Evolutionary conservation across 2,113 vertebrate genomes (phyloP).

Genomic region (Rousettus leschenaultii): DNA sequence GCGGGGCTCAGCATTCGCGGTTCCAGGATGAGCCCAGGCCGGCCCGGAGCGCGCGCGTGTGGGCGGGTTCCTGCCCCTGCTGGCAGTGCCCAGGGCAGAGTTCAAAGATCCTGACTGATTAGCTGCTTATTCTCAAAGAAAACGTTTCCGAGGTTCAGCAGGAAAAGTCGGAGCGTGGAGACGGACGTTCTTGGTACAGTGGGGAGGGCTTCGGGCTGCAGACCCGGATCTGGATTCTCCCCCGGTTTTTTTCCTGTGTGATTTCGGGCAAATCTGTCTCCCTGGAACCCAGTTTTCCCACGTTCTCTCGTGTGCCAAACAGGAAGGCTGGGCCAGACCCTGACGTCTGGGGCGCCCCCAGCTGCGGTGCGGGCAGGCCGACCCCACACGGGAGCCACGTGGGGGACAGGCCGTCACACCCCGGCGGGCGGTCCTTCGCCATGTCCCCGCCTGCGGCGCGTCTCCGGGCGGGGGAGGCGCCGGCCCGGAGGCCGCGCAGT

Average conservation of each 20-base stretch:
- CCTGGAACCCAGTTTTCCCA: not conserved
- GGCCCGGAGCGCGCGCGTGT: not conserved
- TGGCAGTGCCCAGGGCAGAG: not conserved
- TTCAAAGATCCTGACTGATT: not conserved
- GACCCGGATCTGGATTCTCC: not conserved
- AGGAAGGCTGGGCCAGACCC: not conserved
- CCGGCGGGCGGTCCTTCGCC: too few relatives aligned
- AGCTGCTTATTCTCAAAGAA: conserved; percentile 2
- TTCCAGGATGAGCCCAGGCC: not conserved
- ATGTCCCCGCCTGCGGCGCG: not conserved
- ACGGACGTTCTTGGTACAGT: not conserved
- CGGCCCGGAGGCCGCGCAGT: not conserved
- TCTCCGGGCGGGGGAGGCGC: not conserved
- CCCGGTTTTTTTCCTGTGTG: not conserved
- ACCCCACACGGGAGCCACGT: too few relatives aligned
- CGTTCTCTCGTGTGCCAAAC: not conserved
- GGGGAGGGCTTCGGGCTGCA: not conserved
- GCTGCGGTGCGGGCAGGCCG: too few relatives aligned
- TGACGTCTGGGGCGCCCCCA: too few relatives aligned
- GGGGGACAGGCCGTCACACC: too few relatives aligned
- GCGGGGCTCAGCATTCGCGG: not conserved
- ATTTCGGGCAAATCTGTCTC: not conserved
- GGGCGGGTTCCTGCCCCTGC: not conserved
- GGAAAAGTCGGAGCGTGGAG: not conserved
- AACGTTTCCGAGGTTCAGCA: not conserved